Evolutionary conservation across 2,888 invertebrate species (phyloP), one percentile per base, ranked within the genome.

Genomic region (Camptogramma bilineatum): DNA sequence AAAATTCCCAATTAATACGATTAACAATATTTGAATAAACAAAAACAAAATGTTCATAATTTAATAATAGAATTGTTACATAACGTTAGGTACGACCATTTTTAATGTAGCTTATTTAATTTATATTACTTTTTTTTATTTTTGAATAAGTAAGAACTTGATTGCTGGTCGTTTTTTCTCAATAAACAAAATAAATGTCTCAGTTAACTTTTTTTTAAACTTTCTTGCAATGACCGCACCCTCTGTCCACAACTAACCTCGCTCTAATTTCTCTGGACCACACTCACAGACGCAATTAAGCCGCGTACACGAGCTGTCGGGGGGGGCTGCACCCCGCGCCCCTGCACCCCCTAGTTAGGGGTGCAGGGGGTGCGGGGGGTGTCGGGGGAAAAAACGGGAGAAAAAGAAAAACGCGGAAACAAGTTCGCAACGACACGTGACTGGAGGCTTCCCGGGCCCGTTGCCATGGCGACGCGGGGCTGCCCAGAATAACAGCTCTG

Each of bases 261-360:
- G 91, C 82, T 90, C 91, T 92, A 91, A 92, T 91, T 92, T 92
- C 90, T 91, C 87, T 87, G 91, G 89, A 91, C 92, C 92, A 92
- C 92, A 91, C 92, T 91, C 92, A 92, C 93, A 92, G 92, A 89
- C 92, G 91, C 92, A 92, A 92, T 93, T 92, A 93, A 93, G 93
- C 89, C 87, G 84, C 90, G 89, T 89, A 90, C 90, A 90, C 90
- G 88, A 86, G 88, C 84, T 81, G 81, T 82, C 74, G 83, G 82
- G 85, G 84, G 83, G 67, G 73, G 78, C 75, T 74, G 66, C 74
- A 74, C 76, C 78, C 77, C 76, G 62, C 68, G 51, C 60, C 67
- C 66, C 60, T 21, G 10, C 28, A 28, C 4, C 69, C 75, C 60
- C 70, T 46, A 67, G 61, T 61, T 64, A 62, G 57, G 63, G 55